Evolutionary conservation across 1,140 invertebrate species (phyloP), one percentile per base, ranked within the genome.

Genomic region (Gonioctena quinquepunctata): DNA sequence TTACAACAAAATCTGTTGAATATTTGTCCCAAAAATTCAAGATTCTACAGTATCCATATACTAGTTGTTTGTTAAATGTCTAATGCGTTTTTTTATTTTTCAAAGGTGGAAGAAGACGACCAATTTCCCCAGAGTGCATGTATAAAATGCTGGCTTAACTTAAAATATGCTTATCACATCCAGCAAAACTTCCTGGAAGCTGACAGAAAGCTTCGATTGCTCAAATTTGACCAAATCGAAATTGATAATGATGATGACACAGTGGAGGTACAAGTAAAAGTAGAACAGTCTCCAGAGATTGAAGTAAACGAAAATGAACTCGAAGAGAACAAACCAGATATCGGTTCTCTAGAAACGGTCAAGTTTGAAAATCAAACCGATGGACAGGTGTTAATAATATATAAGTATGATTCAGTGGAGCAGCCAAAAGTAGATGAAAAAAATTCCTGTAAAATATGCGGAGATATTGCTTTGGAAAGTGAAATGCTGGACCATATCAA

Each of bases 81-180:
- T 13, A 42, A 42, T 42, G 33, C 11, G 2, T 42, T 11, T 13
- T 42, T 42, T 3, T 42, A 13, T 13, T 42, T 42, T 42, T 42
- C 33, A 42, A n/a, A 42, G 33, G 33, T 42, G 8, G 5, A 7
- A 13, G 33, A 42, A 42, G 33, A 42, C 16, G 33, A 42, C 13
- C 16, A 11, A 13, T 42, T 42, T 13, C 33, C 33, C 11, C 33
- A 42, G 16, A 42, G 11, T n/a, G 69, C 65, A 26, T 71, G 69
- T 63, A 42, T 62, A 2, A 67, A 61, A 52, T 71, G 69, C 25
- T 62, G 64, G 16, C 19, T 60, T 16, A 65, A 56, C 50, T 49
- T 71, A 26, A 65, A 71, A 67, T 59, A 54, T 33, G 69, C 69
- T n/a, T 62, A 18, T 52, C 28, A 57, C 23, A 71, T 65, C 25